Evolutionary conservation across 1,140 invertebrate species (phyloP).

Genomic region (Thaumetopoea pityocampa): DNA sequence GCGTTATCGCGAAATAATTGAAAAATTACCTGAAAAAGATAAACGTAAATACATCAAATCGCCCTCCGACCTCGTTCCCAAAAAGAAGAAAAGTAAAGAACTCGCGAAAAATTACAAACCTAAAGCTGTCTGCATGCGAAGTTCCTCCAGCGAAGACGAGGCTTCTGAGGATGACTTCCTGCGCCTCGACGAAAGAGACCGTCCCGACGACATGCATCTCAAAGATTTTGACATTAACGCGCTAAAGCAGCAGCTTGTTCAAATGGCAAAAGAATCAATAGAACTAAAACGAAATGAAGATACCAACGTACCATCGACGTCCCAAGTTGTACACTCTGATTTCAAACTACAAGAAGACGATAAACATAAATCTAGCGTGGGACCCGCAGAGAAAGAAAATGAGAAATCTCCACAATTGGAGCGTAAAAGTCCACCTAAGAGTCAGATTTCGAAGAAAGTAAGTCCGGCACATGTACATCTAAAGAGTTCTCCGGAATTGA

Average conservation of each 20-base stretch:
- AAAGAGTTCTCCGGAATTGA: slow-evolving; percentile 44
- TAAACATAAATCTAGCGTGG: slow-evolving; percentile 5
- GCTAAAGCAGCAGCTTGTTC: slow-evolving; percentile 53
- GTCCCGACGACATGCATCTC: slow-evolving; percentile 71
- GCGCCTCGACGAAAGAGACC: slow-evolving; percentile 54
- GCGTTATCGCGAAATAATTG: slow-evolving; percentile 78
- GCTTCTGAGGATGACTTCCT: slow-evolving; percentile 69
- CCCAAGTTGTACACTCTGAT: slow-evolving; percentile 18
- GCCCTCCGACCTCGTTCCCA: slow-evolving; percentile 48
- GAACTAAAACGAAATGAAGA: slow-evolving; percentile 39
- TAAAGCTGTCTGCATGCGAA: slow-evolving; percentile 78
- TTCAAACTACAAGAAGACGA: slow-evolving; percentile 4
- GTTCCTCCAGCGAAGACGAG: slow-evolving; percentile 78
- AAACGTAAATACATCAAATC: slow-evolving; percentile 73
- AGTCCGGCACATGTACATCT: slow-evolving; percentile 36
- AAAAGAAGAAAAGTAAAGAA: slow-evolving; percentile 50
- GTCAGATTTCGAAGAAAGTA: slow-evolving; percentile 27
- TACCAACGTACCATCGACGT: slow-evolving; percentile 42
- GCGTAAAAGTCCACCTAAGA: slow-evolving; percentile 30
- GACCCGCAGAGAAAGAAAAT: slow-evolving; percentile 21
- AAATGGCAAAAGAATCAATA: slow-evolving; percentile 65
- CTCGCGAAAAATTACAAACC: slow-evolving; percentile 48
- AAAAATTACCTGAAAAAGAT: slow-evolving; percentile 72
- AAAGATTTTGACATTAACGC: slow-evolving; percentile 80
- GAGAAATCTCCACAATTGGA: slow-evolving; percentile 21